Evolutionary conservation across 2,888 invertebrate species (phyloP), one percentile per base, ranked within the genome.

Genomic region (Acrobasis repandana): DNA sequence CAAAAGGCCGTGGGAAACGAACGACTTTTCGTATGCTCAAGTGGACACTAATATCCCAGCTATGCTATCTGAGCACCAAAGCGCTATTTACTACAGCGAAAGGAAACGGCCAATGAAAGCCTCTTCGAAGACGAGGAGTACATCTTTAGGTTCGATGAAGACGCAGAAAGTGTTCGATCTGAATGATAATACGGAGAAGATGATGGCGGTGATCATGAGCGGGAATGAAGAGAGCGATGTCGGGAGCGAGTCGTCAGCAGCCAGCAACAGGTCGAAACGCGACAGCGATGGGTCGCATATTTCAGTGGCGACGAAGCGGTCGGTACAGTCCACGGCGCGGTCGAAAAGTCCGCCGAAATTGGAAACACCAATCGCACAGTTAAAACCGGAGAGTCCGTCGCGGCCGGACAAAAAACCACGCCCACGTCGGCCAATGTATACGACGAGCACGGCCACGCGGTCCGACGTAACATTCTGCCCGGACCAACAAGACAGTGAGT

Each of bases 121-220:
- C 0, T 60, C 64, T 16, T 67, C 76, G 0, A 80, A 72, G 68
- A 69, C 74, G 1, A 83, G 77, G 70, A 68, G 77, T 9, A 70
- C 79, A 10, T 85, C 85, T 3, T 58, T 76, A 3, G 77, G 76
- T 1, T 82, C 86, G 2, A 56, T 79, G 20, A 74, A 65, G 57
- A 83, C 83, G 0, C 85, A 86, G 65, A 82, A 74, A 67, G 87
- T 90, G 18, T 90, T 82, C 70, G 90, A 92, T 69, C 66, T 90
- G 52, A 86, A 90, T 62, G 88, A 89, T 47, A 86, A 89, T 57
- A 76, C 77, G 1, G 89, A 90, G 66, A 86, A 85, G 62, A 36
- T 83, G 4, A 88, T 90, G 88, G 73, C 78, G 0, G 77, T 88
- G 8, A 80, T 85, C 54, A 73, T 85, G 74, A 88, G 84, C 63